These are phyloP conservation scores for Octodon degus DNA, from an alignment of 2,113 vertebrate species.

Conservation along the genomic window DNA sequence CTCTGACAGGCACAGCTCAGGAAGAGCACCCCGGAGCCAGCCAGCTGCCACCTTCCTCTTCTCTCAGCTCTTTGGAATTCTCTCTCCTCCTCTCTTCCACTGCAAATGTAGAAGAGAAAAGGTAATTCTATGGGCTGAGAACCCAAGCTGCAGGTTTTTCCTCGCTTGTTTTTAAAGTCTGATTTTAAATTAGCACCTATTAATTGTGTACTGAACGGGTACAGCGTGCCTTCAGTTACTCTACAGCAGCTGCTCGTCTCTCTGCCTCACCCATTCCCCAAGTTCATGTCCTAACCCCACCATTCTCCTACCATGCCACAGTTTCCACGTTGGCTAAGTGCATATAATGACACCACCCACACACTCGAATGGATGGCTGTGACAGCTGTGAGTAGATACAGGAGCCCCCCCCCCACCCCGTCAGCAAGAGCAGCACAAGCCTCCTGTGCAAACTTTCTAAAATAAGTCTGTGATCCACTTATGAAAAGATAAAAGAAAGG, in stretches of 20 bases:
- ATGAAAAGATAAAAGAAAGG: neutral
- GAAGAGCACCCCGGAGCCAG: accelerated
- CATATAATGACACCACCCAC: neutral
- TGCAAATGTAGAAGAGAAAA: neutral
- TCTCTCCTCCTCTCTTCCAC: neutral
- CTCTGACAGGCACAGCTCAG: neutral
- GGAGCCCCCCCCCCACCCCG: accelerated
- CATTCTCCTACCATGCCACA: neutral
- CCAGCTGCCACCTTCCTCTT: neutral
- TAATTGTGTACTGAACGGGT: neutral
- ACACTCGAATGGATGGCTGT: accelerated
- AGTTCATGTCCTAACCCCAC: too few relatives aligned
- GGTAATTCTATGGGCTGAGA: neutral
- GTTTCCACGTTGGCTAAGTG: neutral
- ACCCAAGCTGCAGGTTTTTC: too few relatives aligned
- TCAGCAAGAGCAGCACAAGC: accelerated
- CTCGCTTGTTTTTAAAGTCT: neutral
- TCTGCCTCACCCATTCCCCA: too few relatives aligned
- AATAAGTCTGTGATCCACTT: accelerated
- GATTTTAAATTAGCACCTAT: neutral
- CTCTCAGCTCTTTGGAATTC: neutral
- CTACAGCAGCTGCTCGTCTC: neutral
- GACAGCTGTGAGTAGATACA: accelerated
- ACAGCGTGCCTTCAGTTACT: neutral
- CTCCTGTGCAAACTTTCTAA: neutral